Evolutionary conservation across 2,888 invertebrate species (phyloP), one percentile per base, ranked within the genome.

Genomic region (Noctua comes): DNA sequence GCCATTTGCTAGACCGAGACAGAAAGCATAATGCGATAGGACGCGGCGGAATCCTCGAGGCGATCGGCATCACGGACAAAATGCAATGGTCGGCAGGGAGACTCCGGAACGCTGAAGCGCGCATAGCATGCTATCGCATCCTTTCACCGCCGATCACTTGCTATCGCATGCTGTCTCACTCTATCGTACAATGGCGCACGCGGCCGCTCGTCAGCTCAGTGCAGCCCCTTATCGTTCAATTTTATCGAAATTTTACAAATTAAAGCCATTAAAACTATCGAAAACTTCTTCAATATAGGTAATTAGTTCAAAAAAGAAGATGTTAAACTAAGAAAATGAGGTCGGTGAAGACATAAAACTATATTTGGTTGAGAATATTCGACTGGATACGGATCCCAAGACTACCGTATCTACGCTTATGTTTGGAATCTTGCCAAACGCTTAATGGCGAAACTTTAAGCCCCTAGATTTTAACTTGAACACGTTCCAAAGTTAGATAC

Each of bases 361-460:
- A 80, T 74, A 21, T 76, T 68, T 48, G 48, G 57, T 72, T 72
- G 54, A 27, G 68, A 75, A 79, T 54, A 77, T 76, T 76, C 66
- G n/a, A 79, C 76, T 78, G 48, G 68, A 68, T 77, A 46, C 57
- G 65, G 75, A 65, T 77, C 70, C 68, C 36, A 13, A 74, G 66
- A 77, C 75, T 24, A 80, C 76, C 77, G 70, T 84, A 84, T 86
- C 80, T 75, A 62, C 16, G 62, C 62, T 57, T 65, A 83, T 75
- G 18, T 69, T 71, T 87, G 87, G 86, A 84, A 18, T 31, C 46
- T 46, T 75, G 88, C 87, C 87, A 87, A 86, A 62, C 43, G 54
- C 74, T 77, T 81, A 81, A 77, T 76, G 48, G 66, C 48, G 21
- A 75, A 79, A 85, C 71, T 81, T 84, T 65, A 73, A 76, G 66